Evolutionary conservation across 2,797 vertebrate species (phyloP).

Genomic region (Parauchenoglanis ngamensis): DNA sequence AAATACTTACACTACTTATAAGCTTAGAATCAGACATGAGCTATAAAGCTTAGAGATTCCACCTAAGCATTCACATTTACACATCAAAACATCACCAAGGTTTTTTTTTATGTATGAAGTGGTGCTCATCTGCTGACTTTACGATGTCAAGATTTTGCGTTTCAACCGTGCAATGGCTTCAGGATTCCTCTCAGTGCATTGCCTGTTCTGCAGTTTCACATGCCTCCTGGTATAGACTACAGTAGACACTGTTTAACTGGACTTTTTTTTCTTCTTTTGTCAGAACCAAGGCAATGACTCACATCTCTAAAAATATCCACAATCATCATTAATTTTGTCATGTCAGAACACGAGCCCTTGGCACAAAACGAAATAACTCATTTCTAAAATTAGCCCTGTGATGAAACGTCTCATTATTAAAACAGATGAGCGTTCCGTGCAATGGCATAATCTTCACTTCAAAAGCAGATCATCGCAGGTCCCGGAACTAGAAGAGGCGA

Average conservation of each 20-base stretch:
- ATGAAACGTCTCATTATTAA: conserved; percentile 41
- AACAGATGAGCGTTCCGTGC: conserved; percentile 21
- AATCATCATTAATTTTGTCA: conserved; percentile 45
- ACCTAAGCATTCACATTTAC: neutral
- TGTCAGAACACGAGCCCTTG: conserved; percentile 34
- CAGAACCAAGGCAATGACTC: conserved; percentile 16
- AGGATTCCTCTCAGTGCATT: neutral
- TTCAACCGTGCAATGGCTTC: neutral
- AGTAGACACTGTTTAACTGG: neutral
- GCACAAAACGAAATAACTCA: conserved; percentile 26
- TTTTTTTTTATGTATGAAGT: neutral
- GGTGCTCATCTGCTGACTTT: neutral
- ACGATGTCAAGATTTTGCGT: conserved; percentile 18
- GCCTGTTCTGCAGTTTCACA: neutral
- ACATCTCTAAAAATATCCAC: conserved; percentile 43
- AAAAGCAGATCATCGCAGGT: conserved; percentile 39
- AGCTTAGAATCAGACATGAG: conserved; percentile 3
- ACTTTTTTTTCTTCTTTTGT: neutral
- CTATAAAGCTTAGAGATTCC: neutral
- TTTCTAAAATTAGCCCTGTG: conserved; percentile 43
- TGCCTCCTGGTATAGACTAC: neutral
- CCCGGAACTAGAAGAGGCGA: conserved; percentile 30
- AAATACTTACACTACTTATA: neutral
- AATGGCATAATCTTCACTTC: conserved; percentile 49
- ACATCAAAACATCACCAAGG: neutral